These are phyloP conservation scores for Carassius gibelio DNA, from an alignment of 2,113 vertebrate species.

Conservation along the genomic window DNA sequence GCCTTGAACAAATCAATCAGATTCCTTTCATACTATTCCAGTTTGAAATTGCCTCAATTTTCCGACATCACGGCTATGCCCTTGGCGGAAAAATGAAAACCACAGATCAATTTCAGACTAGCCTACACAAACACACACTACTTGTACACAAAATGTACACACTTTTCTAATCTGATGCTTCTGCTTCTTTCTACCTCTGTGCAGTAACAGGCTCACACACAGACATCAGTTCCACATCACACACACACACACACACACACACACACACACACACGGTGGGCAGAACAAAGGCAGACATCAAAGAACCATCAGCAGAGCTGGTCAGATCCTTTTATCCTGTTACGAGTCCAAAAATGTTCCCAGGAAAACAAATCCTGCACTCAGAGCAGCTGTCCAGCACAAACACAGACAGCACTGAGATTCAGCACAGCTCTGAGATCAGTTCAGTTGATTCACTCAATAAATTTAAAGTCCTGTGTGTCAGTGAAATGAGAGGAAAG, in stretches of 20 bases:
- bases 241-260: slow-evolving; percentile 26
- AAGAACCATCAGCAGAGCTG: slow-evolving; percentile 32
- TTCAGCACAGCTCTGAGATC: not conserved
- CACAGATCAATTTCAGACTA: slow-evolving; percentile 31
- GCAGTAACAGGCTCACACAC: slow-evolving; percentile 5
- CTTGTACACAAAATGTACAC: not conserved
- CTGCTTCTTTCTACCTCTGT: slow-evolving; percentile 19
- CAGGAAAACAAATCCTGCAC: slow-evolving; percentile 3
- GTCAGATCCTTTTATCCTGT: slow-evolving; percentile 41
- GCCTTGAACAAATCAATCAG: slow-evolving; percentile 34
- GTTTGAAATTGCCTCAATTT: slow-evolving; percentile 31
- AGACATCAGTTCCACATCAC: slow-evolving; percentile 29
- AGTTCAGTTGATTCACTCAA: not conserved
- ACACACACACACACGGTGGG: not conserved
- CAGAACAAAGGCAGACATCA: slow-evolving; percentile 44
- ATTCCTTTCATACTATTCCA: slow-evolving; percentile 6
- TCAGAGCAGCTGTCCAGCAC: not conserved
- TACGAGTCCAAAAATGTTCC: not conserved
- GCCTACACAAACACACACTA: slow-evolving; percentile 3
- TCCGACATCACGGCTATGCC: slow-evolving; percentile 4
- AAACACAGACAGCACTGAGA: slow-evolving; percentile 5
- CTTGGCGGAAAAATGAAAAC: slow-evolving; percentile 36
- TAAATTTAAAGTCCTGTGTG: slow-evolving; percentile 8
- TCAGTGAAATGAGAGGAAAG: slow-evolving; percentile 1
- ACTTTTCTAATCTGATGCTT: slow-evolving; percentile 32